Evolutionary conservation across 2,888 invertebrate species (phyloP), one percentile per base, ranked within the genome.

Genomic region (Andrena hattorfiana): DNA sequence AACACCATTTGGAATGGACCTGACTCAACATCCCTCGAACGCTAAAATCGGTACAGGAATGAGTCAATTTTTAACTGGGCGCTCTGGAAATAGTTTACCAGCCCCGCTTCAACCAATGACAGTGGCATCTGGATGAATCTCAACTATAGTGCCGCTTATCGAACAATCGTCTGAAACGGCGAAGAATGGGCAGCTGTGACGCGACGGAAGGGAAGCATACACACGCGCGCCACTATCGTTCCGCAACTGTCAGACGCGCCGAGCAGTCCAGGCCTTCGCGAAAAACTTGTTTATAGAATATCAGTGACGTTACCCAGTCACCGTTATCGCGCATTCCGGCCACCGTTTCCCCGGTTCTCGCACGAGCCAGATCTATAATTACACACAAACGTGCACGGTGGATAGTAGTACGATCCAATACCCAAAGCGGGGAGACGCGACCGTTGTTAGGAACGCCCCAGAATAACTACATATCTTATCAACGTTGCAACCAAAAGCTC

Each of bases 221-320:
- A 10, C 60, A 66, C 64, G 66, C 63, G 63, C 51, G 16, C 13
- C 35, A 51, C 74, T 69, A 56, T 71, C 42, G 48, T 68, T 49
- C 32, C 42, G 28, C 10, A 64, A 63, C 63, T 72, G 75, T 48
- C 81, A 62, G 63, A 66, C 71, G 8, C 16, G 59, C 7, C 63
- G 35, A 16, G 20, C 63, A 68, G 48, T 67, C 51, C 26, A 54
- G 30, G 20, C 54, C 32, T 42, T 32, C n/a, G 75, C 71, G 64
- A 84, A 81, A 84, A 81, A 77, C 81, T 84, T 84, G 74, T 68
- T 84, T 84, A 81, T 84, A 71, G 71, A 84, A 81, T 77, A 71
- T 71, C 64, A 60, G 63, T 67, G 54, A 63, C 69, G 69, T 68
- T 64, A 10, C 20, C 48, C 56, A 56, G 76, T 67, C 73, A 69